These are phyloP conservation scores for Melanotaenia nigrans DNA, from an alignment of 2,797 vertebrate genomes.

Conservation along the genomic window DNA sequence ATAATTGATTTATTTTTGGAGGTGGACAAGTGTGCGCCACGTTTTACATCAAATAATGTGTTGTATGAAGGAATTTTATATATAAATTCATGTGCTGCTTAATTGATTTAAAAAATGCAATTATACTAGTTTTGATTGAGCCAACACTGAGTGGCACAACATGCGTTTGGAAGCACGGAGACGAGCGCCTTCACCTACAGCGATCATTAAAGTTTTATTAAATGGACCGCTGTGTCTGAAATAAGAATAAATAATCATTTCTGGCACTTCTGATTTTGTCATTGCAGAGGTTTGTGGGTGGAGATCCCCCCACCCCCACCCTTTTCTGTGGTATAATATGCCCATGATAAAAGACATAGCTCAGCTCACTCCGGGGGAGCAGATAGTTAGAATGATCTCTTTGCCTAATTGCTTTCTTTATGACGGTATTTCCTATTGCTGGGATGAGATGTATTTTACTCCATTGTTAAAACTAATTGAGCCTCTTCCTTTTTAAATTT, in stretches of 20 bases:
- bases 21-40: too few relatives aligned
- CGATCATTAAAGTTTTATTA: neutral
- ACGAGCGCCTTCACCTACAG: neutral
- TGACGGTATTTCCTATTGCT: slow-evolving; percentile 49
- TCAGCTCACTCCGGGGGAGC: slow-evolving; percentile 37
- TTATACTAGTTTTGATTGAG: neutral
- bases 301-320: slow-evolving; percentile 23
- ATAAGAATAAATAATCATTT: neutral
- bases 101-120: neutral
- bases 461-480: slow-evolving; percentile 64
- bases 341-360: slow-evolving; percentile 50
- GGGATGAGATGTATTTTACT: slow-evolving; percentile 61
- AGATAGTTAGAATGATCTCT: slow-evolving; percentile 50
- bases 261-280: slow-evolving; percentile 9
- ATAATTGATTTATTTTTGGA: too few relatives aligned
- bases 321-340: slow-evolving; percentile 25
- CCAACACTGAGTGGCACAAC: neutral
- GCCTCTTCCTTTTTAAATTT: slow-evolving; percentile 54
- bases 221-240: neutral
- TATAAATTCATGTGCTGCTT: too few relatives aligned
- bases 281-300: slow-evolving; percentile 22
- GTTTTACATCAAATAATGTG: too few relatives aligned
- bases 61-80: too few relatives aligned
- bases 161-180: neutral
- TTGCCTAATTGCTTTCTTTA: slow-evolving; percentile 67